Evolutionary conservation across 2,888 invertebrate genomes (phyloP), one percentile per base, ranked within the genome.

Genomic region (Oscheius onirici): DNA sequence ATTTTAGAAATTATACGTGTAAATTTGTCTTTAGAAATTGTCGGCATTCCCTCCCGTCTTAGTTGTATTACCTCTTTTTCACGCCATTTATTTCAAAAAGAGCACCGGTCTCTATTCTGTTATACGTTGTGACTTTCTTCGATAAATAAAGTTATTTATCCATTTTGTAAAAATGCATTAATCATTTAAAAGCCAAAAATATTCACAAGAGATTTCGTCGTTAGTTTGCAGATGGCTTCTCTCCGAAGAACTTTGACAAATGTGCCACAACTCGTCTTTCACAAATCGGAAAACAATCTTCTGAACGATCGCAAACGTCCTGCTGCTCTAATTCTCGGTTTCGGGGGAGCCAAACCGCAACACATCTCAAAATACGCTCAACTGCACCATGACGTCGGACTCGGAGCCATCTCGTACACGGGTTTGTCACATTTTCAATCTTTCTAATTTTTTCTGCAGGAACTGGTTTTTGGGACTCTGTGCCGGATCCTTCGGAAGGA

Each of bases 331-430:
- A 52, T 65, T 17, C 40, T 65, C 15, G 65, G 65, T 22, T 65
- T 65, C 17, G 65, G 65, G 15, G 65, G 65, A 22, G 65, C 65
- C 34, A 65, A 65, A 40, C 26, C 51, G 10, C 11, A 49, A 5
- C 65, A 65, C 20, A 52, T 65, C 11, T 49, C 49, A 51, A 65
- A 65, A 28, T 65, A 65, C 28, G 52, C 65, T 2, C 46, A 22
- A 26, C 34, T 65, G n/a, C 24, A 65, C n/a, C 51, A 65, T n/a
- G 26, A 3, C 17, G 24, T 24, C 11, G 65, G 65, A 13, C 52
- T 51, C 5, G 65, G 51, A 44, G 49, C 44, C 22, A 34, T 65
- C 26, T 65, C 65, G n/a, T 65, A 65, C 22, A 65, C 65, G n/a
- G 8, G 34, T 34, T 34, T 6, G 34, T 34, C 3, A 8, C 34